Evolutionary conservation across 2,113 vertebrate species (phyloP).

Genomic region (Gracilinanus agilis): DNA sequence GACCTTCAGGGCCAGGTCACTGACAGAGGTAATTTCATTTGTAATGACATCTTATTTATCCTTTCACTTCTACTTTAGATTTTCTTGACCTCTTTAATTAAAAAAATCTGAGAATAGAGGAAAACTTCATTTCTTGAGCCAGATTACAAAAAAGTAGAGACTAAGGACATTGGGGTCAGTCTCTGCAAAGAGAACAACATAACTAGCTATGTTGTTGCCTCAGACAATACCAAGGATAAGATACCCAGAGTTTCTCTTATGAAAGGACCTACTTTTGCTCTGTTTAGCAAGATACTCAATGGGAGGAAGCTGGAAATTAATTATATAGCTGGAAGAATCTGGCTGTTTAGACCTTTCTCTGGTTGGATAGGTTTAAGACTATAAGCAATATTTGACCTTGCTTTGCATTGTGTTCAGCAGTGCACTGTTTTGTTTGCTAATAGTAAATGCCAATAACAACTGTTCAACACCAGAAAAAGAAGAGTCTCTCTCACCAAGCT

Average conservation of each 20-base stretch:
- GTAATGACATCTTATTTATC: not conserved
- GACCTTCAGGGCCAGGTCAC: constrained; percentile 90
- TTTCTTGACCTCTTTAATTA: not conserved
- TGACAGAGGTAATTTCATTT: constrained; percentile 88
- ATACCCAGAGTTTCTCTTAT: not conserved
- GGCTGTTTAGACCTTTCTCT: not conserved
- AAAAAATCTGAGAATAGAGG: not conserved
- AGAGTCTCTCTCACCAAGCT: not conserved
- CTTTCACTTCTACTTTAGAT: not conserved
- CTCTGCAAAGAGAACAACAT: not conserved
- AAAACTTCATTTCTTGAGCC: not conserved
- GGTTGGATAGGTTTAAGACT: not conserved
- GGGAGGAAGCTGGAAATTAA: not conserved
- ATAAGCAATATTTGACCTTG: not conserved
- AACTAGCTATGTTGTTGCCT: not conserved
- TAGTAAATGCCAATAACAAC: not conserved
- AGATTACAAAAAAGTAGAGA: not conserved
- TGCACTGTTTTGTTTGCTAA: not conserved
- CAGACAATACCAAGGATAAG: not conserved
- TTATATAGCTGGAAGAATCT: not conserved
- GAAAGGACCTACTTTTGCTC: not conserved
- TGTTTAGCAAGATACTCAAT: not conserved
- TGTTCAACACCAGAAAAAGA: not conserved
- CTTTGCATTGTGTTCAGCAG: not conserved
- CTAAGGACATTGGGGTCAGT: not conserved